phyloP scores from a whole-genome alignment of 2,113 vertebrate genomes.

The Hiodon alosoides region DNA sequence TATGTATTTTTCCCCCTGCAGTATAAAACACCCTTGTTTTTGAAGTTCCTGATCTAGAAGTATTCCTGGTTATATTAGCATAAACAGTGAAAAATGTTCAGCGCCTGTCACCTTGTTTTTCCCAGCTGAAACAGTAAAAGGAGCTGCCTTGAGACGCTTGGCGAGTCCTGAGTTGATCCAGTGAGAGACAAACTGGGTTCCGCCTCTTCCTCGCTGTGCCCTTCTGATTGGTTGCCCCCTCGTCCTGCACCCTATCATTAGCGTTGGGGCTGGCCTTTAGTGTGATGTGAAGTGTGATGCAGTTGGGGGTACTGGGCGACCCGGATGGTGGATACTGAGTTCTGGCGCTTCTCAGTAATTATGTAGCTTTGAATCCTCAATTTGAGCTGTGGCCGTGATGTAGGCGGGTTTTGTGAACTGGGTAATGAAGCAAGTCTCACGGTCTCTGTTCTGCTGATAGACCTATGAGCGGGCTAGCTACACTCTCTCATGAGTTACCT shows the following conservation, averaged over 20 bases:
- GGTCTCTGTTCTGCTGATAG: too few relatives aligned
- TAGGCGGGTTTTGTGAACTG: too few relatives aligned
- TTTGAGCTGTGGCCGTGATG: too few relatives aligned
- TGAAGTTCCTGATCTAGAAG: background rate
- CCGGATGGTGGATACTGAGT: too few relatives aligned
- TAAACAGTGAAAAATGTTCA: background rate
- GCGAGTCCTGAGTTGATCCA: background rate
- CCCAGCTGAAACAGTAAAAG: background rate
- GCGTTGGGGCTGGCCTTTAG: too few relatives aligned
- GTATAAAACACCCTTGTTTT: slow-evolving; percentile 9
- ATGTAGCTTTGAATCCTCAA: too few relatives aligned
- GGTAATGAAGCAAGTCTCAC: too few relatives aligned
- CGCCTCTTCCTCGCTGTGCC: background rate
- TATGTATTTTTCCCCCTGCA: slow-evolving; percentile 11
- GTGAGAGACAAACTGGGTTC: background rate
- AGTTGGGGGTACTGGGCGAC: too few relatives aligned
- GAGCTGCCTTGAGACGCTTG: background rate
- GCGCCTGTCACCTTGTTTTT: background rate
- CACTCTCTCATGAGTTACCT: too few relatives aligned
- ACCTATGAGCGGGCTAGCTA: too few relatives aligned
- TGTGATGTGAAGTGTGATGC: too few relatives aligned
- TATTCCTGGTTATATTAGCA: background rate
- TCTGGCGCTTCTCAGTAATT: too few relatives aligned
- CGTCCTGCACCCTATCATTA: background rate
- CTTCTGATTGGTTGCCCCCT: background rate